Evolutionary conservation across 2,888 invertebrate species (phyloP), one percentile per base, ranked within the genome.

Genomic region (Agrotis clavis): DNA sequence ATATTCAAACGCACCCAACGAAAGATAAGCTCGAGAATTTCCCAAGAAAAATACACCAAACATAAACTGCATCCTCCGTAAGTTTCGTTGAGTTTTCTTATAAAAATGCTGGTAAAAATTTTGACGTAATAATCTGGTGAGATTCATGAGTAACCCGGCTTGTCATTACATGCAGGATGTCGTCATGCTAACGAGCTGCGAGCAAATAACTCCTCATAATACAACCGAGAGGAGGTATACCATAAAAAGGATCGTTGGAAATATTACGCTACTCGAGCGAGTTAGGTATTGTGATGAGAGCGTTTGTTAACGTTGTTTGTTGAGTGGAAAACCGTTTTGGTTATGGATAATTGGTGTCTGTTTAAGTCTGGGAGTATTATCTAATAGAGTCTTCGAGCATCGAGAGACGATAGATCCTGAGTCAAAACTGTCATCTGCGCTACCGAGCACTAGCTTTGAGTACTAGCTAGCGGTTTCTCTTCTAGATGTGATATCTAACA

Each of bases 181-280:
- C 87, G 89, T 90, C 87, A 87, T 82, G 87, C 90, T 94, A 94
- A 94, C 92, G 93, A 94, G 94, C 90, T 87, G 86, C 84, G 85
- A 90, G 91, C 92, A 93, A 94, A 94, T 93, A 94, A 92, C 93
- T 92, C 90, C 88, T 92, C 91, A 91, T 92, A 87, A 84, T 85
- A 82, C 74, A 80, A 71, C 62, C 77, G 71, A 83, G 77, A 82
- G 72, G 71, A 77, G 74, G 79, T 83, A 80, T 71, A 82, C 77
- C 68, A 73, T 79, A 61, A 74, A 72, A 70, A 57, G 73, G 81
- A 75, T 71, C 81, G 74, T 84, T 84, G 69, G 50, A 67, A 81
- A 72, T 77, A 64, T 67, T 61, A 35, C 63, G 71, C 69, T 77
- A 81, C 86, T 84, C 25, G 86, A 71, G 65, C 84, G 50, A 86